Base-by-base conservation (phyloP, 2,888 invertebrate species). In the Thymelicus acteon region DNA sequence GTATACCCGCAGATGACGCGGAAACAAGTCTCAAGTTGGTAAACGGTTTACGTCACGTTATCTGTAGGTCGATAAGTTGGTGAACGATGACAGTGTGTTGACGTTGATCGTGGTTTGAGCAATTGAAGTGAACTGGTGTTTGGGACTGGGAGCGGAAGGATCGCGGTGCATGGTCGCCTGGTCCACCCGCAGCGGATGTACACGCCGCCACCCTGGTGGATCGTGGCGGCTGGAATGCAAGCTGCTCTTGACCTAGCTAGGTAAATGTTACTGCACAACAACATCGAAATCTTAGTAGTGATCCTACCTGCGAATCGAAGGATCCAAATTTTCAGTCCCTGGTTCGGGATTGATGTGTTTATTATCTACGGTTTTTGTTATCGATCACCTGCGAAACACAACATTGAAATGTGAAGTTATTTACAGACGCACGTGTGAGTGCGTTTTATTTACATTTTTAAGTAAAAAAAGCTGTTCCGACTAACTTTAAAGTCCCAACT, bases 231-330 rank as follows among this genome's bases (percentile, higher is more conserved):
- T 92, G 94, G 91, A 93, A 92, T 94, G 93, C 93, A 93, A 91
- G 89, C 92, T 88, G 93, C 93, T 90, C 92, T 93, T 91, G 93
- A 93, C 89, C 89, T 93, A 84, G 91, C 92, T 87, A 93, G 93
- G 93, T 93, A 92, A 70, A 24, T 47, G 47, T 47, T 60, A 60
- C 8, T 44, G 12, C 44, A 10, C 44, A 44, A 44, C 8, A 8
- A 8, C 44, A 12, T 10, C 44, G 7, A 44, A 44, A 8, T 44
- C 8, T 12, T 44, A 44, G 44, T 8, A 44, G 44, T 8, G 44
- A 44, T 12, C 8, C 44, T 44, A 44, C 44, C 44, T 44, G 44
- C 44, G 4, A 44, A 44, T 0, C 44, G 44, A 44, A 12, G 44
- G 44, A 44, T 4, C 44, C 44, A 1, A 0, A 44, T 44, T 44